Conservation (phyloP, 2,888 invertebrate genomes). For the Itoplectis maculator region DNA sequence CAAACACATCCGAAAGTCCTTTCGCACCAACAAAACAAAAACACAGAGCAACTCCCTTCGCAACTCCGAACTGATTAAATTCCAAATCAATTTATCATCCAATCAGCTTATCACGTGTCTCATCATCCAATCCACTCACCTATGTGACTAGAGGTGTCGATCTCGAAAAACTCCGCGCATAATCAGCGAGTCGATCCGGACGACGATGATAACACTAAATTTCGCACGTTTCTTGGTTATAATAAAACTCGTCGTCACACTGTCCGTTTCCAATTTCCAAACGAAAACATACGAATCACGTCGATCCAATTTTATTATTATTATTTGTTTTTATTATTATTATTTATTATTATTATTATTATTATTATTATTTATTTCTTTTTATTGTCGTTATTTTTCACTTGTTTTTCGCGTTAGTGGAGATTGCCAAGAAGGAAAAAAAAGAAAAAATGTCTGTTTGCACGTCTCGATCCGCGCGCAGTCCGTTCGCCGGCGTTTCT, state of each 20-base stretch:
- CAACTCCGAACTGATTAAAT: not conserved
- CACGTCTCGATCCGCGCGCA: too few relatives aligned
- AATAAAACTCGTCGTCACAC: not conserved
- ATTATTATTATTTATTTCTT: not conserved
- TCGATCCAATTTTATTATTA: too few relatives aligned
- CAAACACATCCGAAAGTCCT: not conserved
- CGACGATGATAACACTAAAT: constrained; percentile 2
- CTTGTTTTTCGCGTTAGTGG: not conserved
- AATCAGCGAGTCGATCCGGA: constrained; percentile 3
- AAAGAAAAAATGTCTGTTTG: not conserved
- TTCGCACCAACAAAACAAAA: not conserved
- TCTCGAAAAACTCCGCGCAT: constrained; percentile 39
- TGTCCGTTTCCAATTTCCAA: constrained; percentile 28
- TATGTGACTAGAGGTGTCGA: constrained; percentile 32
- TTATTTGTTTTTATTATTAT: too few relatives aligned
- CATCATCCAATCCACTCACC: constrained; percentile 1
- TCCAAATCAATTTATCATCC: not conserved
- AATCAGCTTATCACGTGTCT: not conserved
- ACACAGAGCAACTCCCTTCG: not conserved
- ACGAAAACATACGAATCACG: too few relatives aligned
- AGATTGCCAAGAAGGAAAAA: not conserved
- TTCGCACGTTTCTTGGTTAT: not conserved
- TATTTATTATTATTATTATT: not conserved
- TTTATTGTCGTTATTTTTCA: too few relatives aligned
- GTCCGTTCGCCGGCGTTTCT: constrained; percentile 64